Evolutionary conservation across 2,113 vertebrate genomes (phyloP).

Genomic region (Cheilinus undulatus): DNA sequence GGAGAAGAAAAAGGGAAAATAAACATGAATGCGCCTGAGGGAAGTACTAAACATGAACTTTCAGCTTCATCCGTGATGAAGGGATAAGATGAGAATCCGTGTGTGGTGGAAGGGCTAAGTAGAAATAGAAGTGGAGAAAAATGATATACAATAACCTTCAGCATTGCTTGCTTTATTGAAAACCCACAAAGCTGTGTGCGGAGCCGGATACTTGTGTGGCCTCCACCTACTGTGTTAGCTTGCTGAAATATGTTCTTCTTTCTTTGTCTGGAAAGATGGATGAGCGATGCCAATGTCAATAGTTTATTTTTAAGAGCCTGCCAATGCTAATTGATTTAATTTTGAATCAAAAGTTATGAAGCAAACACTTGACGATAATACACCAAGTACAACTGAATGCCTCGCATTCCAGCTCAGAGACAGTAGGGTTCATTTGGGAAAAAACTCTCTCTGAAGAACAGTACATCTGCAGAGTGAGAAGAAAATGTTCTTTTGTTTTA

Average conservation of each 20-base stretch:
- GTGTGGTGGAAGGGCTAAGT: not conserved
- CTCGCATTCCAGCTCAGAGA: constrained; percentile 4
- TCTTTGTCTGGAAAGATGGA: not conserved
- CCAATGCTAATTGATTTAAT: not conserved
- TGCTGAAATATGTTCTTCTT: constrained; percentile 7
- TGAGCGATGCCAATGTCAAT: constrained; percentile 6
- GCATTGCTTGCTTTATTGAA: constrained; percentile 5
- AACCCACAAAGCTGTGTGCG: constrained; percentile 11
- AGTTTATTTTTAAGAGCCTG: not conserved
- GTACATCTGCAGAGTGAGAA: no score
- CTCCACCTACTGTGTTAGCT: not conserved
- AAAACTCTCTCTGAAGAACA: no score
- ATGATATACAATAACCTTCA: constrained; percentile 9
- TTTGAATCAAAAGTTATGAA: constrained; percentile 14
- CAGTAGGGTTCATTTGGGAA: no score
- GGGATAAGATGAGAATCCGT: constrained; percentile 24
- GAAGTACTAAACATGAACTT: constrained; percentile 34
- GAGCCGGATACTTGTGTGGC: not conserved
- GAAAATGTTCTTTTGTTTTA: no score
- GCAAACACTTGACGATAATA: not conserved
- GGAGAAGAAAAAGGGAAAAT: constrained; percentile 14
- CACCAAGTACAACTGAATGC: constrained; percentile 17
- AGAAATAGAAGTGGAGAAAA: constrained; percentile 8
- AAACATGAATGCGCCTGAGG: constrained; percentile 19
- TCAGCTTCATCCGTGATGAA: constrained; percentile 31